Evolutionary conservation across 1,140 invertebrate genomes (phyloP).

Genomic region (Melanaphis sacchari): DNA sequence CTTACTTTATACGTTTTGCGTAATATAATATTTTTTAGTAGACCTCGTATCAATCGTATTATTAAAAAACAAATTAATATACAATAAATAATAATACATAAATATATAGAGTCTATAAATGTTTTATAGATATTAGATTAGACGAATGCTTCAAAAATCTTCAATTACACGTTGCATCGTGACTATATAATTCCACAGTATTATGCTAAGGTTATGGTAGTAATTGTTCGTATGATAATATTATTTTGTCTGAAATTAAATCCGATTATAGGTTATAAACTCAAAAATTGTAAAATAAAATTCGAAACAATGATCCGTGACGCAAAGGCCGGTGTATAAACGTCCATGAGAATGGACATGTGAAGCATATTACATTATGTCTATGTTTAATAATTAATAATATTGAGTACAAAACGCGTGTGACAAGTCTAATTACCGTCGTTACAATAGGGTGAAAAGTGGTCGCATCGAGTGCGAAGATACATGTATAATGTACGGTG

Average conservation of each 20-base stretch:
- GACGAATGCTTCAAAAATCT: too few species aligned
- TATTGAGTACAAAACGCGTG: neutral
- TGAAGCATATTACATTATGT: neutral
- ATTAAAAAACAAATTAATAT: neutral
- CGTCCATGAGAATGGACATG: neutral
- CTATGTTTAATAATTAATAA: neutral
- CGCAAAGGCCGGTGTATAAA: neutral
- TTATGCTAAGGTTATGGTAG: neutral
- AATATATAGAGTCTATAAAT: neutral
- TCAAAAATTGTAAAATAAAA: neutral
- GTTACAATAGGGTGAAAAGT: neutral
- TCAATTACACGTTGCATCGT: neutral
- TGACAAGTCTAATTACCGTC: neutral
- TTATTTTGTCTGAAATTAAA: neutral
- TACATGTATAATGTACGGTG: neutral
- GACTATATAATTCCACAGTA: too few species aligned
- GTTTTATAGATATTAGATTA: neutral
- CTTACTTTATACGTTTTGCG: too few species aligned
- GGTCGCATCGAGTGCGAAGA: neutral
- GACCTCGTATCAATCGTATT: neutral
- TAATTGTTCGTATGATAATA: neutral
- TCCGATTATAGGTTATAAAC: neutral
- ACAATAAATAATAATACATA: too few species aligned
- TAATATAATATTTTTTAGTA: neutral
- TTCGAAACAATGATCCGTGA: neutral